Evolutionary conservation across 2,113 vertebrate genomes (phyloP), one percentile per base, ranked within the genome.

Genomic region (Charadrius vociferus): DNA sequence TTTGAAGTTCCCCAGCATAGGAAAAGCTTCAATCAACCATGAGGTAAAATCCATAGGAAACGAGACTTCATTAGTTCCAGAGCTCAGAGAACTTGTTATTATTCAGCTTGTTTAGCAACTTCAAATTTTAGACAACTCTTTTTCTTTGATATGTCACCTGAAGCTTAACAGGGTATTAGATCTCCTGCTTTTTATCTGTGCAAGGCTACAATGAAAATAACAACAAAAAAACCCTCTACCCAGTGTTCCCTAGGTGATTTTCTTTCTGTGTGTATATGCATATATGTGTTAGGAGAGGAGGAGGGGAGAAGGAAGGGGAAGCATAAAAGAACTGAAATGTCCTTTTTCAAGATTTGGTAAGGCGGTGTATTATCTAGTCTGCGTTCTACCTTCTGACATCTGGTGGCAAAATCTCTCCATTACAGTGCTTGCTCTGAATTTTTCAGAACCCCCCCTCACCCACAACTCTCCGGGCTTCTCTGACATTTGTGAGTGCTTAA

Each of bases 381-480:
- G 32, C 7, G 0, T 63, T 87, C 81, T 77, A 45, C 37, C 56
- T 93, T 80, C 95, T 97, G 94, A 95, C 96, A 97, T 81, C 96
- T 96, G 86, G 91, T 88, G 96, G 97, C 81, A 91, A 87, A 90
- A 81, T 36, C 45, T 50, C 74, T 85, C 90, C 65, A 97, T 85
- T 93, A 47, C 97, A 93, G 77, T 17, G 50, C 37, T 79, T 45
- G 39, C 52, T 62, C 77, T 37, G 50, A 74, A 39, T 87, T 91
- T 65, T 63, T 78, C 39, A 11, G 19, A 74, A 58, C 19, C 26
- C 5, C 26, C 36, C 7, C 26, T 2, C 36, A 18, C 2, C 3
- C 12, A 3, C 39, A 37, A 9, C 12, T 61, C 32, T 22, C 3
- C 1, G 5, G 41, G n/a, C 26, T 83, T 62, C n/a, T 93, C 37